Evolutionary conservation across 2,888 invertebrate species (phyloP), one percentile per base, ranked within the genome.

Genomic region (Sinodicranocentrus sp.): DNA sequence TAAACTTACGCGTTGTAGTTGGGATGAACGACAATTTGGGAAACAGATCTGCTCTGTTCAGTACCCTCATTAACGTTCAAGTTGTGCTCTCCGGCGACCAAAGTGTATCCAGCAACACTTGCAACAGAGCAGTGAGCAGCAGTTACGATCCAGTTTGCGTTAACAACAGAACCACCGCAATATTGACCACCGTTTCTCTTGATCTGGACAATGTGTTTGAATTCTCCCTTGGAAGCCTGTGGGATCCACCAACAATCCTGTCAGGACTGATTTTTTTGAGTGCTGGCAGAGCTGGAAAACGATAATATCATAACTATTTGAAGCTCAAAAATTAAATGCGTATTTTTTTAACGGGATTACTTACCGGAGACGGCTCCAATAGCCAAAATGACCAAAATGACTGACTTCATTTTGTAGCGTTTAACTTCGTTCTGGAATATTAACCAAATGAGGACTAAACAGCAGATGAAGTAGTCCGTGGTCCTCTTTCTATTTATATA

Each of bases 11-110:
- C 73, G 19, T 84, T 82, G 82, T 88, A 89, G 1, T 87, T 67
- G 1, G 88, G 87, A 33, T 89, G 89, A 28, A 82, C 70, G 52
- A 76, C 79, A 73, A 85, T 82, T 23, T n/a, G n/a, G 57, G 71
- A 26, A 15, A 87, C 84, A 23, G 48, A 39, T 28, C 70, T 26
- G 61, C 57, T 23, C 33, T 80, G 86, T 67, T 87, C 85, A 61
- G 77, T 75, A 17, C 84, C 86, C 21, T 87, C 86, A 57, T 84
- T 84, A 0, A 15, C 15, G 78, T 82, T 83, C 43, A 86, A 44
- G 17, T 70, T 77, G 80, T 87, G 86, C 39, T 86, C 85, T 26
- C 87, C 87, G 25, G 84, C 87, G 19, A 84, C 84, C 28, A 87
- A 33, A 19, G 84, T 84, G 86, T 84, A 87, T 13, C 82, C 70